phyloP scores from a whole-genome alignment of 2,888 invertebrate genomes.

The Caenorhabditis sp. region DNA sequence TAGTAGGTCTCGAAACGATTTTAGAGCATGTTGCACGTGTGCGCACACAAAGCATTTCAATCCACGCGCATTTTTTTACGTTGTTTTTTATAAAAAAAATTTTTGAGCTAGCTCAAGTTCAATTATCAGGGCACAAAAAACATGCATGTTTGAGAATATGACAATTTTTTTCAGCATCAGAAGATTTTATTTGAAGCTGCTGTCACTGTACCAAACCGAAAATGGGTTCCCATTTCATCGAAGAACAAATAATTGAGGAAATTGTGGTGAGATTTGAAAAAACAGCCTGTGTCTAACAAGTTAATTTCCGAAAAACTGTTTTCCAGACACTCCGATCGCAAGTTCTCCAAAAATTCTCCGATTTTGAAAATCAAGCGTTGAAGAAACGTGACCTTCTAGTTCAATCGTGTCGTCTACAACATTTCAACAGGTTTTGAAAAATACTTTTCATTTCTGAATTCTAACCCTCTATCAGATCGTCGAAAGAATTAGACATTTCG shows the following conservation, averaged over 20 bases:
- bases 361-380: constrained; percentile 17
- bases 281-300: neutral
- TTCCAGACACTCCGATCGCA: constrained; percentile 17
- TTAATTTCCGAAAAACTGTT: neutral
- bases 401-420: constrained; percentile 20
- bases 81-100: too few species aligned
- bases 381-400: constrained; percentile 13
- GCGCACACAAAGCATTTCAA: too few species aligned
- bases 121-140: too few species aligned
- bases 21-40: too few species aligned
- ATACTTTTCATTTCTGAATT: neutral
- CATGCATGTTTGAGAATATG: too few species aligned
- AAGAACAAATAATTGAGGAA: constrained; percentile 16
- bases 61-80: too few species aligned
- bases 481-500: constrained; percentile 11
- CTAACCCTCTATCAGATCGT: constrained; percentile 13
- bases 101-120: too few species aligned
- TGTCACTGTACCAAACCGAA: neutral
- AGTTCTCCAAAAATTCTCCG: constrained; percentile 25
- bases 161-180: too few species aligned
- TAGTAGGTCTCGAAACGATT: too few species aligned
- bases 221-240: constrained; percentile 7
- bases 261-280: constrained; percentile 6
- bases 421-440: constrained; percentile 17
- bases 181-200: too few species aligned